Conservation (phyloP, 2,797 vertebrate genomes). For the Euthynnus affinis region DNA sequence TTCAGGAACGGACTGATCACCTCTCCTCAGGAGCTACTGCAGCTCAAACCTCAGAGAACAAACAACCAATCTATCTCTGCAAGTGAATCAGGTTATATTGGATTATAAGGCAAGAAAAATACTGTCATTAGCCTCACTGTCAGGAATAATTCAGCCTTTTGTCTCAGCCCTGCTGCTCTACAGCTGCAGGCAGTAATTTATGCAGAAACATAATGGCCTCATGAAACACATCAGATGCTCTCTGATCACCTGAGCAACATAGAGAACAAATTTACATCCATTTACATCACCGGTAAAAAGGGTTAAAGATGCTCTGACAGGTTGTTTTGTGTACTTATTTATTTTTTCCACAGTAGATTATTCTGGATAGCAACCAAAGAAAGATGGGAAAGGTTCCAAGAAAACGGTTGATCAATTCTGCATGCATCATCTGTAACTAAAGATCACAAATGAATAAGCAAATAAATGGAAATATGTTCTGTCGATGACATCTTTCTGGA, state of each 20-base stretch:
- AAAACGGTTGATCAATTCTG: background rate
- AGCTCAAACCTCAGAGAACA: constrained; percentile 26
- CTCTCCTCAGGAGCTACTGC: constrained; percentile 7
- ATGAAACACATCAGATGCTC: constrained; percentile 46
- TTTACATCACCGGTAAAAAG: constrained; percentile 39
- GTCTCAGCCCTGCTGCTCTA: constrained; percentile 45
- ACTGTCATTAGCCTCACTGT: constrained; percentile 51
- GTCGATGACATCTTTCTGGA: background rate
- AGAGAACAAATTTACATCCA: constrained; percentile 45
- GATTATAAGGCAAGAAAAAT: constrained; percentile 40
- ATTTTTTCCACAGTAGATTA: constrained; percentile 1
- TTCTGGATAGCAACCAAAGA: background rate
- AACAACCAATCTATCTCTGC: constrained; percentile 41
- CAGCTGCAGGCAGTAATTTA: constrained; percentile 61
- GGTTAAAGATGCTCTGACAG: background rate
- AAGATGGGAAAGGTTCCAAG: no score
- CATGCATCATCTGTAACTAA: background rate
- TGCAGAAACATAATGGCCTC: constrained; percentile 52
- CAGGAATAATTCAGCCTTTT: constrained; percentile 49
- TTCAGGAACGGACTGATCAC: constrained; percentile 13
- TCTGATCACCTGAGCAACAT: constrained; percentile 34
- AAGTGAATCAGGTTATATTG: constrained; percentile 36
- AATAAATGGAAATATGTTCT: background rate
- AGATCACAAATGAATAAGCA: background rate
- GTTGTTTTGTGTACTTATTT: background rate